phyloP scores from a whole-genome alignment of 2,113 vertebrate species.

The Tupaia chinensis region DNA sequence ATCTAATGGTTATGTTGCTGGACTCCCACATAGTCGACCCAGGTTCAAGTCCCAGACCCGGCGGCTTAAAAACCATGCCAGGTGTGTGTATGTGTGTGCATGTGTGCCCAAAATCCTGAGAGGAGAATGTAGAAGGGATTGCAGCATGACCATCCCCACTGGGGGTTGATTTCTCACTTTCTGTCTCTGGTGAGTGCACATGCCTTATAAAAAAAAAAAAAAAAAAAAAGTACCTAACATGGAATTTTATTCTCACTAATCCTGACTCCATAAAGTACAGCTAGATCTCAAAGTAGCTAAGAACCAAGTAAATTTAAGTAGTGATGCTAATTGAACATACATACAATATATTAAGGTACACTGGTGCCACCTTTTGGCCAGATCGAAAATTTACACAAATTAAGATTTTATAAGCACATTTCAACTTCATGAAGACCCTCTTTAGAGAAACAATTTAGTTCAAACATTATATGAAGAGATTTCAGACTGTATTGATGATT shows the following conservation, averaged over 20 bases:
- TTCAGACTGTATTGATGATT: slow-evolving; percentile 32
- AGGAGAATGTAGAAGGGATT: too few species aligned
- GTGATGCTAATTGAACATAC: not conserved
- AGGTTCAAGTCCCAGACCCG: too few species aligned
- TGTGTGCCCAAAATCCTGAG: too few species aligned
- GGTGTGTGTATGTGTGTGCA: too few species aligned
- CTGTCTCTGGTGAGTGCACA: too few species aligned
- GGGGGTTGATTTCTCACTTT: too few species aligned
- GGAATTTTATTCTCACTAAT: slow-evolving; percentile 3
- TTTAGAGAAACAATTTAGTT: slow-evolving; percentile 35
- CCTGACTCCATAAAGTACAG: not conserved
- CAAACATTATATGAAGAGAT: slow-evolving; percentile 31
- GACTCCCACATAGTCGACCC: too few species aligned
- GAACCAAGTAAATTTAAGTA: not conserved
- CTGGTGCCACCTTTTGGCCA: slow-evolving; percentile 79
- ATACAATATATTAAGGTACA: not conserved
- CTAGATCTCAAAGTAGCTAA: not conserved
- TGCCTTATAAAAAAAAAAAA: too few species aligned
- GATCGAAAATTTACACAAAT: slow-evolving; percentile 58
- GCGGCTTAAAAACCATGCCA: too few species aligned
- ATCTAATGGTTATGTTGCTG: too few species aligned
- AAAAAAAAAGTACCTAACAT: not conserved
- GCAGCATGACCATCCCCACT: too few species aligned
- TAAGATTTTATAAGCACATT: not conserved
- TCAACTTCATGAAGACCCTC: slow-evolving; percentile 43